phyloP scores from a whole-genome alignment of 2,888 invertebrate genomes.

The Emmelina monodactyla region DNA sequence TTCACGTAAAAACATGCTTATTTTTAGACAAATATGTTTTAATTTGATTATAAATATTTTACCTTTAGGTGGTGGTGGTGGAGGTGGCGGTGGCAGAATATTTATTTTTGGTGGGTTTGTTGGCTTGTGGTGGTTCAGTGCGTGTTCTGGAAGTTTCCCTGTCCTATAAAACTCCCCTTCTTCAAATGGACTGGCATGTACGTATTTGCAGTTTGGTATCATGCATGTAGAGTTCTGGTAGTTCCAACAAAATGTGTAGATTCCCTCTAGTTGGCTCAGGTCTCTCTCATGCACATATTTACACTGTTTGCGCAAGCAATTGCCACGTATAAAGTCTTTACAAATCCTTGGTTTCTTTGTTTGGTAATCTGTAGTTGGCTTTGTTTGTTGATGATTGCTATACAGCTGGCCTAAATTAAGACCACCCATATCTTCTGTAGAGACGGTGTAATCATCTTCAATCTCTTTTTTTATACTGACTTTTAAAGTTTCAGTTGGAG shows the following conservation, averaged over 20 bases:
- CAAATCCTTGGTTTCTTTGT: slow-evolving; percentile 15
- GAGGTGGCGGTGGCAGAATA: slow-evolving; percentile 19
- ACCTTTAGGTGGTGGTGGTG: too few relatives aligned
- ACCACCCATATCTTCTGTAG: slow-evolving; percentile 8
- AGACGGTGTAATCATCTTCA: slow-evolving; percentile 13
- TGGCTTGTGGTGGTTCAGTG: slow-evolving; percentile 19
- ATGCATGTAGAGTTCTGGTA: slow-evolving; percentile 22
- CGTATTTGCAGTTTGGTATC: slow-evolving; percentile 20
- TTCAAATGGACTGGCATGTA: slow-evolving; percentile 24
- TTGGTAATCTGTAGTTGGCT: slow-evolving; percentile 1
- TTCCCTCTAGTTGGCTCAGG: slow-evolving; percentile 16
- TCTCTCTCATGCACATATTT: slow-evolving; percentile 21
- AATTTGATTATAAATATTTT: too few relatives aligned
- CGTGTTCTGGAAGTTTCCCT: slow-evolving; percentile 20
- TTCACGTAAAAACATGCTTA: too few relatives aligned
- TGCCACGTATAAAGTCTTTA: slow-evolving; percentile 24
- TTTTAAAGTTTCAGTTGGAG: neutral
- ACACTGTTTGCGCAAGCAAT: slow-evolving; percentile 20
- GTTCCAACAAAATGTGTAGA: slow-evolving; percentile 23
- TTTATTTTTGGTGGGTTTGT: too few relatives aligned
- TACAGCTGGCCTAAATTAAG: too few relatives aligned
- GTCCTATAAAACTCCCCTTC: slow-evolving; percentile 23
- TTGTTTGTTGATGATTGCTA: too few relatives aligned
- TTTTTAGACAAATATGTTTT: too few relatives aligned
- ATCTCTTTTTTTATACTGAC: slow-evolving; percentile 16